Evolutionary conservation across 1,140 invertebrate genomes (phyloP).

Genomic region (Drosophila novamexicana): DNA sequence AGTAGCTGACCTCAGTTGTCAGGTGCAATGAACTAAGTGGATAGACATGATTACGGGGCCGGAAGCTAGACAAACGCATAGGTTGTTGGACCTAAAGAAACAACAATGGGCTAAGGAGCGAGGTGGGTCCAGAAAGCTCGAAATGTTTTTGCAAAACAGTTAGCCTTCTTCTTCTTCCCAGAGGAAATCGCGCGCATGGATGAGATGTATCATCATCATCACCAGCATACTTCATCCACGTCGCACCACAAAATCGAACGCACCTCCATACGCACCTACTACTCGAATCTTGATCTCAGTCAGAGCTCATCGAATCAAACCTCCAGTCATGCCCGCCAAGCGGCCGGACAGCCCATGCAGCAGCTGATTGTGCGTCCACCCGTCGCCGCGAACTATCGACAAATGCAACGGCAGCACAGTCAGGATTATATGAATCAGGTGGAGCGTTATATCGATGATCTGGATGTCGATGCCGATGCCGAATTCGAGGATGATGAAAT

Average conservation of each 20-base stretch:
- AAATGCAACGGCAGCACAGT: conserved; percentile 36
- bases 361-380: conserved; percentile 23
- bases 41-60: conserved; percentile 77
- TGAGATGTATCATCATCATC: conserved; percentile 81
- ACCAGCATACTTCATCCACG: conserved; percentile 68
- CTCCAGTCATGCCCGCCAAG: conserved; percentile 53
- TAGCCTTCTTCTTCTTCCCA: conserved; percentile 64
- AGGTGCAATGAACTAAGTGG: conserved; percentile 62
- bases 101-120: conserved; percentile 89
- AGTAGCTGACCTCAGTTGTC: conserved; percentile 47
- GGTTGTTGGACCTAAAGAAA: conserved; percentile 88
- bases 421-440: conserved; percentile 71
- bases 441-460: conserved; percentile 72
- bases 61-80: conserved; percentile 76
- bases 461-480: conserved; percentile 62
- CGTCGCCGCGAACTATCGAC: conserved; percentile 38
- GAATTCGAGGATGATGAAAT: conserved; percentile 67
- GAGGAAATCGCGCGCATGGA: conserved; percentile 88
- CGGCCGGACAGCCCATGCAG: neutral
- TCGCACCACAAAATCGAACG: conserved; percentile 80
- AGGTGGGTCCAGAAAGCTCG: conserved; percentile 84
- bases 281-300: conserved; percentile 81
- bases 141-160: neutral
- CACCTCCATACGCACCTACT: conserved; percentile 83
- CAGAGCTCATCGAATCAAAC: conserved; percentile 63